Conservation (phyloP, 2,113 vertebrate genomes). For the Coracopsis vasa region DNA sequence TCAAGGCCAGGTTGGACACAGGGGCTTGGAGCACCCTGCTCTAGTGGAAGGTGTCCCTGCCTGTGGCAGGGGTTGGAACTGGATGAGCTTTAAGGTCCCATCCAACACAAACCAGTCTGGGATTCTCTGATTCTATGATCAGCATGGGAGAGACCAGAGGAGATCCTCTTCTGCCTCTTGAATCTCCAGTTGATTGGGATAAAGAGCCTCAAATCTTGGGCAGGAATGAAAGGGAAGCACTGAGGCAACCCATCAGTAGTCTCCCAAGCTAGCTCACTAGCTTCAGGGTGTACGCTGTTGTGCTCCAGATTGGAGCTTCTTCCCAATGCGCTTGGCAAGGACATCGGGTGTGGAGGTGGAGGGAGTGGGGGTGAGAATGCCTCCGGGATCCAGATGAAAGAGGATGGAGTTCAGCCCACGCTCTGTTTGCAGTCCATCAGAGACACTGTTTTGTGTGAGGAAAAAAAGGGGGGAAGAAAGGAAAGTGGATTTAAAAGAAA, state of each 20-base stretch:
- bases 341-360: neutral
- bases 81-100: neutral
- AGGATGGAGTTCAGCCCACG: neutral
- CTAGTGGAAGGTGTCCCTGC: neutral
- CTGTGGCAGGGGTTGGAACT: fast-evolving
- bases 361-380: fast-evolving
- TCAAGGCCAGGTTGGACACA: neutral
- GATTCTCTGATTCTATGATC: neutral
- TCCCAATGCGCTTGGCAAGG: neutral
- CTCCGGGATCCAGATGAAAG: neutral
- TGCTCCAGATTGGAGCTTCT: neutral
- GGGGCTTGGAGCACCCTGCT: neutral
- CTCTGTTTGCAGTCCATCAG: neutral
- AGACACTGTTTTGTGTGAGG: fast-evolving
- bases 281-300: neutral
- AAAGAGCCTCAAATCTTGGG: neutral
- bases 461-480: neutral
- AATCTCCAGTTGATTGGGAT: too few relatives aligned
- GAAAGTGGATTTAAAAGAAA: neutral
- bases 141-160: neutral
- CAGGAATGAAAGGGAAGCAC: neutral
- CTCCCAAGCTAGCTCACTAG: neutral
- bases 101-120: neutral
- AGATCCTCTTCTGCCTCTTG: neutral
- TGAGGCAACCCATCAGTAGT: neutral